These are phyloP conservation scores for Psittacula echo DNA, from an alignment of 2,797 vertebrate genomes.

Conservation along the genomic window DNA sequence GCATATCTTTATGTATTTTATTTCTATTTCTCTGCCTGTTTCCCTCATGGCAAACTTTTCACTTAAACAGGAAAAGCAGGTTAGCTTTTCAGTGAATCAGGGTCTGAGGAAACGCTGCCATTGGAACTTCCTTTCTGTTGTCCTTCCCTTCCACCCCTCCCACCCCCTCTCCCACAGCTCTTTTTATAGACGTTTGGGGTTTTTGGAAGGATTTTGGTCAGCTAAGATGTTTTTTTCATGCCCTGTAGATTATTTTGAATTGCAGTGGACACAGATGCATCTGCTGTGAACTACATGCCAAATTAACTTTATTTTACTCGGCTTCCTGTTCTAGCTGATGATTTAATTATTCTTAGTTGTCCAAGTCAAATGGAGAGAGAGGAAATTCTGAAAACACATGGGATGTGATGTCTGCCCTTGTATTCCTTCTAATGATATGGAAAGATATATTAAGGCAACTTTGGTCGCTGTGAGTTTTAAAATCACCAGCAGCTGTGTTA, in stretches of 20 bases:
- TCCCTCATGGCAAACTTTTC: neutral
- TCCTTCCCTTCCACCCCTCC: neutral
- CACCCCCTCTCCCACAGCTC: neutral
- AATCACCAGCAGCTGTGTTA: neutral
- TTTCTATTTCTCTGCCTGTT: neutral
- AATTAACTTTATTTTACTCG: slow-evolving; percentile 28
- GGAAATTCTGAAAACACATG: slow-evolving; percentile 8
- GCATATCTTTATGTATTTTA: neutral
- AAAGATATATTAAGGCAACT: neutral
- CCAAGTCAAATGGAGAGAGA: neutral
- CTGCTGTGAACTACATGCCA: slow-evolving; percentile 8
- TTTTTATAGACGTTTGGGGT: neutral
- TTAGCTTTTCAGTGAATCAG: neutral
- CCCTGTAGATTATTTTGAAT: neutral
- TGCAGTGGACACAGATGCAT: slow-evolving; percentile 32
- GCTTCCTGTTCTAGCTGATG: slow-evolving; percentile 9
- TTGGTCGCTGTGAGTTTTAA: neutral
- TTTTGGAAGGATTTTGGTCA: neutral
- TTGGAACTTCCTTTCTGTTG: slow-evolving; percentile 7
- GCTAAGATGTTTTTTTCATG: neutral
- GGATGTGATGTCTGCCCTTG: neutral
- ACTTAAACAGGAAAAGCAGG: neutral
- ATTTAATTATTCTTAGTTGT: slow-evolving; percentile 27
- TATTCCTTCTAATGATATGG: neutral
- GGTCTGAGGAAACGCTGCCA: slow-evolving; percentile 4